Percentiles rank a stretch among this genome's conserved stretches.
Conservation (phyloP, 1,140 invertebrate genomes). For the Cyrtorhinus lividipennis region DNA sequence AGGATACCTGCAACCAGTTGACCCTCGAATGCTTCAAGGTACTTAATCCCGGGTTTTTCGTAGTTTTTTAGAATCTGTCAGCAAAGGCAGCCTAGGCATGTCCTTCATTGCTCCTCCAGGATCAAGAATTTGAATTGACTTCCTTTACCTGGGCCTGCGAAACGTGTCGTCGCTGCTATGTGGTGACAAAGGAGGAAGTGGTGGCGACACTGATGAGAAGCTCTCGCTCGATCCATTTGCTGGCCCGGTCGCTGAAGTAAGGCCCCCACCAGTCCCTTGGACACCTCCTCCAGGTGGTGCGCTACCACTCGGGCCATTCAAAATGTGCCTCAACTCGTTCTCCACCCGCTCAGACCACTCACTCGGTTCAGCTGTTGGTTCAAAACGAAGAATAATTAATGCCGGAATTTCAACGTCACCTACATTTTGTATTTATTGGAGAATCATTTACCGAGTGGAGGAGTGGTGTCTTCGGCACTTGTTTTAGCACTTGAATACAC, state of each 20-base stretch:
- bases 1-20: too few relatives aligned
- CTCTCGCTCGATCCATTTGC: constrained; percentile 36
- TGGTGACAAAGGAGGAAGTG: constrained; percentile 47
- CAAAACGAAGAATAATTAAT: too few relatives aligned
- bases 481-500: constrained; percentile 51
- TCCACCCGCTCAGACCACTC: constrained; percentile 75
- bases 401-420: too few relatives aligned
- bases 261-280: not conserved
- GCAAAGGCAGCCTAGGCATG: too few relatives aligned
- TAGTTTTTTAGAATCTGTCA: too few relatives aligned
- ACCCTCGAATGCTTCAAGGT: too few relatives aligned
- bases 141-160: not conserved
- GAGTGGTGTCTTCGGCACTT: constrained; percentile 12
- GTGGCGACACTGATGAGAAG: constrained; percentile 57
- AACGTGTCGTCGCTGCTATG: constrained; percentile 28
- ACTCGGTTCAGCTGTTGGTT: constrained; percentile 13
- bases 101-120: too few relatives aligned
- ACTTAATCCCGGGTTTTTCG: too few relatives aligned
- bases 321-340: constrained; percentile 56
- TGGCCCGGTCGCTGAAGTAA: not conserved
- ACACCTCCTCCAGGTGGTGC: not conserved
- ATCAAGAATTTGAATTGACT: too few relatives aligned
- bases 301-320: not conserved
- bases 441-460: not conserved
- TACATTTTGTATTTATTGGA: too few relatives aligned